A percentile compares a stretch with the other conserved stretches of the same genome.
Conservation (phyloP, 2,113 vertebrate species). For the Procapra przewalskii region DNA sequence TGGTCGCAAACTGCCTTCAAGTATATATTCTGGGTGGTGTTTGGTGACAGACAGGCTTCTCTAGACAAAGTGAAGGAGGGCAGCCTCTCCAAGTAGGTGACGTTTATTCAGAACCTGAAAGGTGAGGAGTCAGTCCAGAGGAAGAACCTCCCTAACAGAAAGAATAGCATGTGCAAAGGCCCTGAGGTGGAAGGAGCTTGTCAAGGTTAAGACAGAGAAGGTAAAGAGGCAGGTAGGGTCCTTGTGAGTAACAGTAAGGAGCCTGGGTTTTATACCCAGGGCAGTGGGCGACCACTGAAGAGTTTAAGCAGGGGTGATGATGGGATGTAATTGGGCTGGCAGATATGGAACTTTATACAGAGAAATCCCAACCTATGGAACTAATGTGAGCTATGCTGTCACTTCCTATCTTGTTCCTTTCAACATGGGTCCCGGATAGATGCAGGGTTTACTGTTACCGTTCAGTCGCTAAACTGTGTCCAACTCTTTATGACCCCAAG, state of each 20-base stretch:
- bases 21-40: background rate
- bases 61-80: background rate
- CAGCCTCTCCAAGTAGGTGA: background rate
- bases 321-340: no score
- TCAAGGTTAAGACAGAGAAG: background rate
- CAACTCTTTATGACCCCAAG: background rate
- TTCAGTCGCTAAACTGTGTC: background rate
- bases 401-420: background rate
- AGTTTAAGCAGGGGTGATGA: background rate
- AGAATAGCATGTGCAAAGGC: slow-evolving; percentile 21
- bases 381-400: background rate
- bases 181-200: background rate
- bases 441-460: background rate
- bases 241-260: background rate
- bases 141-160: background rate
- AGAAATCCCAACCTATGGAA: background rate
- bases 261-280: background rate
- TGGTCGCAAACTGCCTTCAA: background rate
- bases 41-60: background rate
- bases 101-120: background rate
- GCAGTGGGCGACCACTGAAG: background rate
- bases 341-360: background rate
- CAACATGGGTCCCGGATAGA: background rate
- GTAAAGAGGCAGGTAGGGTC: background rate
- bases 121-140: background rate